These are phyloP conservation scores for Campylomormyrus tamandua DNA, from an alignment of 2,113 vertebrate genomes.

Conservation along the genomic window DNA sequence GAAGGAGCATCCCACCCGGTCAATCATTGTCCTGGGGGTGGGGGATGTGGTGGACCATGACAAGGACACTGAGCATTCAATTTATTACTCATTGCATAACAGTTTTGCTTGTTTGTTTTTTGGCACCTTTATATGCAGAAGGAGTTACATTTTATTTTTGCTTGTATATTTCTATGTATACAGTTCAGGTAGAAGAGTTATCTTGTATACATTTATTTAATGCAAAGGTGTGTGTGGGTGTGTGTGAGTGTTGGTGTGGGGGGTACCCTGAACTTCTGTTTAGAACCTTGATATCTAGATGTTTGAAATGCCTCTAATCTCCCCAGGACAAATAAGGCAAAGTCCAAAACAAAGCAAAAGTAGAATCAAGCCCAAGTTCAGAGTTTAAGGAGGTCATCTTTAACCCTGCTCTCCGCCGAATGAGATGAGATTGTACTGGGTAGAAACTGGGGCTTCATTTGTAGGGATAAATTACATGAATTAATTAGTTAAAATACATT, in stretches of 20 bases:
- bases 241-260: neutral
- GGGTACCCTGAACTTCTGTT: neutral
- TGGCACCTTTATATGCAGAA: neutral
- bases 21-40: constrained; percentile 10
- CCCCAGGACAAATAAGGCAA: constrained; percentile 9
- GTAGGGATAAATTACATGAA: neutral
- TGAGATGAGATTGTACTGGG: neutral
- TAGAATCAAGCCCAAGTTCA: neutral
- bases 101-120: neutral
- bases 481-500: neutral
- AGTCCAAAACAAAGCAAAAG: neutral
- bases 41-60: neutral
- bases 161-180: neutral
- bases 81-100: neutral
- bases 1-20: neutral
- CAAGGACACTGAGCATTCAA: neutral
- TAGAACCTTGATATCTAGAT: neutral
- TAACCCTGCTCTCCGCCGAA: neutral
- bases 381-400: neutral
- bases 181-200: neutral
- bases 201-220: neutral
- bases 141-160: neutral
- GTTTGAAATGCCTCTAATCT: neutral
- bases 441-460: neutral
- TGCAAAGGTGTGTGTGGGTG: neutral